Percentiles rank a stretch among this genome's conserved stretches.
Conservation (phyloP, 2,888 invertebrate genomes). For the Priapulus caudatus region DNA sequence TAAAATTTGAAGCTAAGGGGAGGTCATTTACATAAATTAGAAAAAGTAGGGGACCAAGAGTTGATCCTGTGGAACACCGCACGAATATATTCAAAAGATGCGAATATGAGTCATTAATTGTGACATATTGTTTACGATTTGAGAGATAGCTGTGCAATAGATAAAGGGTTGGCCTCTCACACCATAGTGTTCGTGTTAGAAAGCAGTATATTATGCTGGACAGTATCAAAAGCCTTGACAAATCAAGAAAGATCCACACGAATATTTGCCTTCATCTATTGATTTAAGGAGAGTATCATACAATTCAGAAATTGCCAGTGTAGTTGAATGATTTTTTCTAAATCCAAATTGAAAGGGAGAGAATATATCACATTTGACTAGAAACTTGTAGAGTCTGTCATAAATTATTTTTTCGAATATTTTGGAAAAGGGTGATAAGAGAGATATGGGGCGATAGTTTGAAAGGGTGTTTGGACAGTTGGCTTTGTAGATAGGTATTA, state of each 20-base stretch:
- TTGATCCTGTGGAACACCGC: slow-evolving; percentile 1
- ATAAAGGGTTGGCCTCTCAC: not conserved
- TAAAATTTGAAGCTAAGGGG: not conserved
- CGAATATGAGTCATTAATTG: too few species aligned
- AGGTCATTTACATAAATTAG: not conserved
- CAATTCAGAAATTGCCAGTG: not conserved
- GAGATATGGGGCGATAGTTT: not conserved
- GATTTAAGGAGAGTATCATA: not conserved
- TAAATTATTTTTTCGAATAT: not conserved
- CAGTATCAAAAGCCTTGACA: not conserved
- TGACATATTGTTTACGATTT: too few species aligned
- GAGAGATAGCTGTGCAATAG: too few species aligned
- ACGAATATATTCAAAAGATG: too few species aligned
- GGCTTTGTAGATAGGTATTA: not conserved
- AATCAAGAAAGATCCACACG: not conserved
- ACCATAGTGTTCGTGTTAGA: not conserved
- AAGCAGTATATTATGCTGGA: not conserved
- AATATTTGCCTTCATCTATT: not conserved
- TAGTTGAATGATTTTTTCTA: slow-evolving; percentile 1
- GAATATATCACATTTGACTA: too few species aligned
- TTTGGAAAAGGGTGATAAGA: not conserved
- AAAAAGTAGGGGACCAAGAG: not conserved
- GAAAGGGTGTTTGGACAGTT: not conserved
- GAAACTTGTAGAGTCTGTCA: too few species aligned
- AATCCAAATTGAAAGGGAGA: not conserved